Evolutionary conservation across 2,888 invertebrate species (phyloP).

Genomic region (Dicranocentrus wangi): DNA sequence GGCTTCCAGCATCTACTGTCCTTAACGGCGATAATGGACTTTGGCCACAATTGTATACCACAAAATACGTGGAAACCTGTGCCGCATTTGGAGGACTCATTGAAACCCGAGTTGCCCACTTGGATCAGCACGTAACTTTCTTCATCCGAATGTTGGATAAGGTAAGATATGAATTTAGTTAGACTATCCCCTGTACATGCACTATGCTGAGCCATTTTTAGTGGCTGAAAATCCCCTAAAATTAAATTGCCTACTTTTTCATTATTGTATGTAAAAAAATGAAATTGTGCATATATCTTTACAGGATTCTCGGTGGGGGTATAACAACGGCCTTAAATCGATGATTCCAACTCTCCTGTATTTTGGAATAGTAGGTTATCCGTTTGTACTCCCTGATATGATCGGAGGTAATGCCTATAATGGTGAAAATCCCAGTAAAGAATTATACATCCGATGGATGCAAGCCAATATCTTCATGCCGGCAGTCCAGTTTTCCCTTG

Average conservation of each 20-base stretch:
- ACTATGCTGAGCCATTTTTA: too few relatives aligned
- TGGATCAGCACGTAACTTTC: conserved; percentile 78
- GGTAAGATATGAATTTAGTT: too few relatives aligned
- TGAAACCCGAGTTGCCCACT: conserved; percentile 83
- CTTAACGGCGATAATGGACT: conserved; percentile 61
- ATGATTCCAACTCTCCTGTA: conserved; percentile 75
- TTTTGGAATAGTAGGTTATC: conserved; percentile 80
- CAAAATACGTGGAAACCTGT: conserved; percentile 68
- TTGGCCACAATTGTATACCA: conserved; percentile 62
- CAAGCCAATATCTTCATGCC: conserved; percentile 87
- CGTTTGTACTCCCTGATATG: conserved; percentile 80
- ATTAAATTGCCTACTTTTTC: too few relatives aligned
- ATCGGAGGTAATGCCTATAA: conserved; percentile 76
- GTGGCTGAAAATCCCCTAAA: too few relatives aligned
- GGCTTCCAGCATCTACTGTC: conserved; percentile 78
- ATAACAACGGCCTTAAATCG: conserved; percentile 75
- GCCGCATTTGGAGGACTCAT: conserved; percentile 78
- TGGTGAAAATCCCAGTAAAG: conserved; percentile 77
- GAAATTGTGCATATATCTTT: too few relatives aligned
- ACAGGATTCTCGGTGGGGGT: conserved; percentile 79
- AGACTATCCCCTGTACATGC: too few relatives aligned
- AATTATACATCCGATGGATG: conserved; percentile 85
- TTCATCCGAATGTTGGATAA: conserved; percentile 88
- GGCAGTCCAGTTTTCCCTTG: conserved; percentile 85
- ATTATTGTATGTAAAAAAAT: too few relatives aligned